Conservation (phyloP, 2,797 vertebrate genomes). For the Pangasius macronema region DNA sequence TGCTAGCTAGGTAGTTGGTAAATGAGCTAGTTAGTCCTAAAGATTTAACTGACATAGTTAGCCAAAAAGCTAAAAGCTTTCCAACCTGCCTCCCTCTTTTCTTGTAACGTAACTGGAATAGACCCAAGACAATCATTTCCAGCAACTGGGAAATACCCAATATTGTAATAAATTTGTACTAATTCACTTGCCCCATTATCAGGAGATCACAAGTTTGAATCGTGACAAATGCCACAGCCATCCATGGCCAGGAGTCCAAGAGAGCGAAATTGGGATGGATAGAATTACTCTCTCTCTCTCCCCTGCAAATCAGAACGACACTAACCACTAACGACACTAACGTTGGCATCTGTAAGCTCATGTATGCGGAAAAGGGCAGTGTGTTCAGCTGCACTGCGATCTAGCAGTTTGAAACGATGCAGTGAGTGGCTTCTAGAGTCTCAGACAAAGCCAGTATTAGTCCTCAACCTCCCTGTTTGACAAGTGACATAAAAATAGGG, state of each 20-base stretch:
- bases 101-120: background rate
- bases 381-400: background rate
- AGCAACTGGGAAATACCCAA: background rate
- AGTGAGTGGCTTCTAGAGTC: background rate
- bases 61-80: background rate
- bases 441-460: background rate
- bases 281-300: background rate
- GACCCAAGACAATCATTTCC: background rate
- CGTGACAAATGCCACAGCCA: background rate
- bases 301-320: background rate
- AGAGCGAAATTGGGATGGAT: background rate
- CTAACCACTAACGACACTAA: too few relatives aligned
- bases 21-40: background rate
- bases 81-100: background rate
- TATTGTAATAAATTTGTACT: background rate
- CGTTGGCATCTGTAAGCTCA: background rate
- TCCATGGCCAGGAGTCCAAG: background rate
- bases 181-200: background rate
- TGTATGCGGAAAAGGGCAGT: background rate
- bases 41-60: background rate
- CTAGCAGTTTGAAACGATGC: background rate
- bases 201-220: background rate
- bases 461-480: background rate
- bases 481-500: background rate
- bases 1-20: background rate